These are phyloP conservation scores for Fissipunctia ypsillon DNA, from an alignment of 2,888 invertebrate genomes.

Conservation along the genomic window DNA sequence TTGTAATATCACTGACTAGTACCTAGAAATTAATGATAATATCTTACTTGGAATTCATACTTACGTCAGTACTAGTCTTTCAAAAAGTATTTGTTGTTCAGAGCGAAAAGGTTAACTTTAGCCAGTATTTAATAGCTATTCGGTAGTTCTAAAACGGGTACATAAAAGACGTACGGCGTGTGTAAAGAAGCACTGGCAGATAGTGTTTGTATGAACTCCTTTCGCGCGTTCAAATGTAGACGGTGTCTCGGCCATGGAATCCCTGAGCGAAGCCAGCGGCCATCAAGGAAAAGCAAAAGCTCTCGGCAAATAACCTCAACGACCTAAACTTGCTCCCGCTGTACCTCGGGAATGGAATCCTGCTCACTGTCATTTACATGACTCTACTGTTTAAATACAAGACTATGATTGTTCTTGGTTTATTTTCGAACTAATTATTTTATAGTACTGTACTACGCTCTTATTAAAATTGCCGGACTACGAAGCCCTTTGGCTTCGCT, in stretches of 20 bases:
- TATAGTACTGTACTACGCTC: constrained; percentile 12
- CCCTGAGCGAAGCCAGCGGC: constrained; percentile 75
- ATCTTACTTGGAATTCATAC: neutral
- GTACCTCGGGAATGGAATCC: constrained; percentile 60
- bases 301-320: constrained; percentile 78
- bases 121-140: constrained; percentile 5
- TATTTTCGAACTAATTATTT: constrained; percentile 23
- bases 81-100: neutral
- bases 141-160: constrained; percentile 19
- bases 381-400: constrained; percentile 57
- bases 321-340: constrained; percentile 65
- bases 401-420: constrained; percentile 31
- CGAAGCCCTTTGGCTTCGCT: neutral
- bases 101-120: neutral
- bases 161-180: constrained; percentile 30
- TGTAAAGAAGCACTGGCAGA: constrained; percentile 47
- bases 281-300: constrained; percentile 75
- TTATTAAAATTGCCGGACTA: constrained; percentile 27
- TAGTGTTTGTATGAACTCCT: constrained; percentile 61
- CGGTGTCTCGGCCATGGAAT: constrained; percentile 66
- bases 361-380: constrained; percentile 69
- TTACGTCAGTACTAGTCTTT: neutral
- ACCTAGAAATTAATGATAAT: neutral
- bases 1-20: neutral
- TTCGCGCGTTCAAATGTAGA: constrained; percentile 65